A percentile compares a stretch with the other conserved stretches of the same genome.
Conservation (phyloP, 2,113 vertebrate genomes). For the Lagopus leucura region DNA sequence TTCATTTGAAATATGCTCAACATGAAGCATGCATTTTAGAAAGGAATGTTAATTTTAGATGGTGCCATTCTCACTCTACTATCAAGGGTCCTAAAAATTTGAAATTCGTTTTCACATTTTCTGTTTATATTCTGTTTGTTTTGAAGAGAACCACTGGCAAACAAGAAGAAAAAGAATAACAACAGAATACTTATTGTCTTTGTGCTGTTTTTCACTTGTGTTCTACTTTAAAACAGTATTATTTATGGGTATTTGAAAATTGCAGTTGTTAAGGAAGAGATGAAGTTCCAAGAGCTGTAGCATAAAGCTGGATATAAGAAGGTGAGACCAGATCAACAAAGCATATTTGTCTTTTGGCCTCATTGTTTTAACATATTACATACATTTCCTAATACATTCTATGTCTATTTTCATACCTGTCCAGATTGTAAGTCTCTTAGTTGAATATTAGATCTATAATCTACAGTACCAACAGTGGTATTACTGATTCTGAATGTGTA, state of each 20-base stretch:
- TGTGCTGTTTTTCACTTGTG: not conserved
- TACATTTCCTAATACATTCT: accelerated
- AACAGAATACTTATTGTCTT: not conserved
- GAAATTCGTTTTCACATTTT: not conserved
- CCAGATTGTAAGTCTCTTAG: not conserved
- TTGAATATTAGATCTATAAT: not conserved
- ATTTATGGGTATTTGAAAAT: not conserved
- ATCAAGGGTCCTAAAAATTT: not conserved
- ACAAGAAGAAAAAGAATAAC: not conserved
- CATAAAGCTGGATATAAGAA: not conserved
- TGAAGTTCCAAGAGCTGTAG: not conserved
- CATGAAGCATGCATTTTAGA: not conserved
- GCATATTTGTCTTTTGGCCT: not conserved
- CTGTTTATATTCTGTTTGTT: not conserved
- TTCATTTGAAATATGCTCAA: not conserved
- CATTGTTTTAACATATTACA: accelerated
- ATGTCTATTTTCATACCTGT: not conserved
- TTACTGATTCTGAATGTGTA: not conserved
- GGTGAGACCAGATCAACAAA: not conserved
- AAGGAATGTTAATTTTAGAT: not conserved
- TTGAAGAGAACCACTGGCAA: not conserved
- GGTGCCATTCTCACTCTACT: not conserved
- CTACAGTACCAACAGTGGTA: not conserved
- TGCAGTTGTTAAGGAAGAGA: not conserved
- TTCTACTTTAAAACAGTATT: not conserved